Evolutionary conservation across 2,888 invertebrate species (phyloP).

Genomic region (Schrankia costaestrigalis): DNA sequence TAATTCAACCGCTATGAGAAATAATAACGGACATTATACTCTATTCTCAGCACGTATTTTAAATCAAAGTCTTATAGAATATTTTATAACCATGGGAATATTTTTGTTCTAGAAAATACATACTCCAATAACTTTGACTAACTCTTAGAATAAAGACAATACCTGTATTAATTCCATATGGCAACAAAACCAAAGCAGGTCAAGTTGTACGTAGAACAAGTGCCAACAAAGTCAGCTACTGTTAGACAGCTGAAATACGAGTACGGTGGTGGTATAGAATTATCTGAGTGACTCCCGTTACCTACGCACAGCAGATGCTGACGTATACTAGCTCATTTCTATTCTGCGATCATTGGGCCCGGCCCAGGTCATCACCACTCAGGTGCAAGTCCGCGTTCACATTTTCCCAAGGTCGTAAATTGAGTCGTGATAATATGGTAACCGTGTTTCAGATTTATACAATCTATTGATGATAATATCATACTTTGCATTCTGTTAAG

Average conservation of each 20-base stretch:
- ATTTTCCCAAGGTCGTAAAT: constrained; percentile 57
- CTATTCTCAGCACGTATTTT: constrained; percentile 44
- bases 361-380: constrained; percentile 38
- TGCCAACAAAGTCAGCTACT: constrained; percentile 7
- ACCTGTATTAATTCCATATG: too few relatives aligned
- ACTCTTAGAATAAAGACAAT: too few relatives aligned
- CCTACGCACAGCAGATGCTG: constrained; percentile 14
- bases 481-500: constrained; percentile 59
- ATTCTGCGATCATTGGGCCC: constrained; percentile 46
- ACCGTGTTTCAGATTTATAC: constrained; percentile 53
- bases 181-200: constrained; percentile 3
- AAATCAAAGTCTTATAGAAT: constrained; percentile 31
- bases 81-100: constrained; percentile 35
- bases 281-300: constrained; percentile 24
- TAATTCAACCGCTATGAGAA: constrained; percentile 49
- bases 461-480: constrained; percentile 52
- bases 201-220: constrained; percentile 5
- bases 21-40: constrained; percentile 47
- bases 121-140: constrained; percentile 4
- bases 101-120: constrained; percentile 21
- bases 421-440: constrained; percentile 57
- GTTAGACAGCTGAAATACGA: constrained; percentile 7
- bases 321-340: constrained; percentile 36
- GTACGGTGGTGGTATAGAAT: constrained; percentile 6
- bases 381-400: constrained; percentile 40